These are phyloP conservation scores for Omphaloscelis lunosa DNA, from an alignment of 2,888 invertebrate species.

Conservation along the genomic window DNA sequence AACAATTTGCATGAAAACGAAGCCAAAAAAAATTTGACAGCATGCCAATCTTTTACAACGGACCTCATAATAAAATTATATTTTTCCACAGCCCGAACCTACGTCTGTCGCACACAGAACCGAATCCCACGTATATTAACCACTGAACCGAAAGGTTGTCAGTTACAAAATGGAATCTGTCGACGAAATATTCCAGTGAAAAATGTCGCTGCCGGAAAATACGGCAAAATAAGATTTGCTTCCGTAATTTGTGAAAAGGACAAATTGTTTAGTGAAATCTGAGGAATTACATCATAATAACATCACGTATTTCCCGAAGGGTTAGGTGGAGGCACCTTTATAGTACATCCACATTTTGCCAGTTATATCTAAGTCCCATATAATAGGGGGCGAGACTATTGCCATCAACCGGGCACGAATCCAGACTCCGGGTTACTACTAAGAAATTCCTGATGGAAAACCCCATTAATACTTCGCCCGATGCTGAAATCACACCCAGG, in stretches of 20 bases:
- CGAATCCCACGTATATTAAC: constrained; percentile 76
- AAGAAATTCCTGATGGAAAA: neutral
- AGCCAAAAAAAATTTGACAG: constrained; percentile 42
- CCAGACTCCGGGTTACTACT: neutral
- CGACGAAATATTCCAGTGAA: constrained; percentile 47
- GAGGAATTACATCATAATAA: neutral
- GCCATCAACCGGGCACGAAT: neutral
- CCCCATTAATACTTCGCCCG: neutral
- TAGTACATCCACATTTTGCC: neutral
- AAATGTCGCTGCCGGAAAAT: constrained; percentile 8
- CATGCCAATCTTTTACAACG: constrained; percentile 41
- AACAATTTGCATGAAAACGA: constrained; percentile 18
- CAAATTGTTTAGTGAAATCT: constrained; percentile 39
- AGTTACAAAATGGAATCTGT: constrained; percentile 67
- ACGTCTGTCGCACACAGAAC: constrained; percentile 65
- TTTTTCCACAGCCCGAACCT: constrained; percentile 57
- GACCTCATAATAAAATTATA: constrained; percentile 51
- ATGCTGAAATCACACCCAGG: neutral
- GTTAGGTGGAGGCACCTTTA: too few species aligned
- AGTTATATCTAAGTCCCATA: neutral
- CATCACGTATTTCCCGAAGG: neutral
- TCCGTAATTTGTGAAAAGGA: constrained; percentile 23
- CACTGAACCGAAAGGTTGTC: constrained; percentile 72
- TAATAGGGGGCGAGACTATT: neutral
- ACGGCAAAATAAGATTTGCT: constrained; percentile 34